Percentiles rank a stretch among this genome's conserved stretches.
phyloP scores from a whole-genome alignment of 2,113 vertebrate genomes.

The Leptodactylus fuscus region DNA sequence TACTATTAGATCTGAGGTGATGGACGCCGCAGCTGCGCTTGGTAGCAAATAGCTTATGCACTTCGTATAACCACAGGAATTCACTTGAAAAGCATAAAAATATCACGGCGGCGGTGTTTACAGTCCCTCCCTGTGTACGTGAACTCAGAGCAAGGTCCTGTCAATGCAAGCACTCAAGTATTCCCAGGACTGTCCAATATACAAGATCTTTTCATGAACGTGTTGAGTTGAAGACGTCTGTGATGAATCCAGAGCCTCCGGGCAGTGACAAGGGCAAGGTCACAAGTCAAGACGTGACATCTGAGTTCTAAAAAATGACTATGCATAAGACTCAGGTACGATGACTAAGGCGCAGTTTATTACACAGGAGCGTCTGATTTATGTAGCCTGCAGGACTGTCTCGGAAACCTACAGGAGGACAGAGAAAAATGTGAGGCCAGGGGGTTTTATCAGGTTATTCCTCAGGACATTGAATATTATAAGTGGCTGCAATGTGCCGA shows the following conservation, averaged over 20 bases:
- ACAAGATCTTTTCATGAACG: constrained; percentile 5
- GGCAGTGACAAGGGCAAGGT: constrained; percentile 33
- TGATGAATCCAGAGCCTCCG: constrained; percentile 8
- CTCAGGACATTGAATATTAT: constrained; percentile 65
- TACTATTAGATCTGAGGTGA: background rate
- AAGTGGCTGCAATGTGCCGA: constrained; percentile 61
- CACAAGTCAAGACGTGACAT: constrained; percentile 42
- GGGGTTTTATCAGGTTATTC: background rate
- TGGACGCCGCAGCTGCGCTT: background rate
- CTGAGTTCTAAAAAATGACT: constrained; percentile 31
- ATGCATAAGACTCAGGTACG: constrained; percentile 41
- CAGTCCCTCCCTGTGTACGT: background rate
- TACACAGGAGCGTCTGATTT: constrained; percentile 57
- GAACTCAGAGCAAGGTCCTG: background rate
- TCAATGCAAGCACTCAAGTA: background rate
- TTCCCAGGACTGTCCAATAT: background rate
- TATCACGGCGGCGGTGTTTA: background rate
- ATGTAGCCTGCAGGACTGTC: constrained; percentile 64
- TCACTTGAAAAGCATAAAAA: background rate
- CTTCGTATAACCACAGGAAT: background rate
- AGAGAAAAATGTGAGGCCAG: constrained; percentile 51
- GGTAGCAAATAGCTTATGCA: background rate
- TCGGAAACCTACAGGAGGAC: constrained; percentile 45
- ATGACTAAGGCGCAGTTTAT: constrained; percentile 45
- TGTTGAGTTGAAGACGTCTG: background rate